These are phyloP conservation scores for Andrena minutula DNA, from an alignment of 2,888 invertebrate species.

Conservation along the genomic window DNA sequence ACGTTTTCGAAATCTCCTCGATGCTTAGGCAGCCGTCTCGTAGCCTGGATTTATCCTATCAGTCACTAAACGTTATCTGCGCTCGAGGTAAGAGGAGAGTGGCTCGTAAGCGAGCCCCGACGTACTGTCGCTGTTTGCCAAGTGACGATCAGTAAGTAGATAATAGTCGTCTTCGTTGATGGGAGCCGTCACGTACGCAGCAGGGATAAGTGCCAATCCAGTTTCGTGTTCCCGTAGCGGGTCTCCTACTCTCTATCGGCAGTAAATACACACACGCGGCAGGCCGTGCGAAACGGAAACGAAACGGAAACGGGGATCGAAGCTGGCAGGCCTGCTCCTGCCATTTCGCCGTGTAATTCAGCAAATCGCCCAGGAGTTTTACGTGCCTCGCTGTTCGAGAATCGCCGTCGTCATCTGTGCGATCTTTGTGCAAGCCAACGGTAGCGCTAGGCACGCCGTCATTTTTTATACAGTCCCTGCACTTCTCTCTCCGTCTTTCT, in stretches of 20 bases:
- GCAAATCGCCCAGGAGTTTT: background rate
- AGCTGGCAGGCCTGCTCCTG: background rate
- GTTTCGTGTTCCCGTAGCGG: conserved; percentile 38
- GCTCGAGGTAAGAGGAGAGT: conserved; percentile 29
- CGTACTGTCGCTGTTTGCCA: conserved; percentile 49
- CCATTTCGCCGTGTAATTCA: background rate
- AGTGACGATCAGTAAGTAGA: conserved; percentile 70
- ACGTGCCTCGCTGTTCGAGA: background rate
- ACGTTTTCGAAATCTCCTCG: background rate
- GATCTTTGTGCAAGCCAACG: background rate
- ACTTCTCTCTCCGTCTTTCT: background rate
- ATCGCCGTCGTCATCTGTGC: background rate
- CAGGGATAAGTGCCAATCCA: conserved; percentile 54
- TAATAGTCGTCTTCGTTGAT: conserved; percentile 65
- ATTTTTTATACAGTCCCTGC: background rate
- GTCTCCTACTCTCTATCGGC: conserved; percentile 22
- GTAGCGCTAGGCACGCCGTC: background rate
- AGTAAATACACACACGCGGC: conserved; percentile 25
- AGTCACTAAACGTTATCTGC: conserved; percentile 25
- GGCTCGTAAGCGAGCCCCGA: conserved; percentile 29
- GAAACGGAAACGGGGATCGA: conserved; percentile 7
- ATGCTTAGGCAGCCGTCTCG: background rate
- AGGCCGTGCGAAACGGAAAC: conserved; percentile 8
- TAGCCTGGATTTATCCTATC: conserved; percentile 42
- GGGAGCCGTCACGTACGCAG: conserved; percentile 45